A percentile compares a stretch with the other conserved stretches of the same genome.
Evolutionary conservation across 2,113 vertebrate genomes (phyloP).

Genomic region (Coracopsis vasa): DNA sequence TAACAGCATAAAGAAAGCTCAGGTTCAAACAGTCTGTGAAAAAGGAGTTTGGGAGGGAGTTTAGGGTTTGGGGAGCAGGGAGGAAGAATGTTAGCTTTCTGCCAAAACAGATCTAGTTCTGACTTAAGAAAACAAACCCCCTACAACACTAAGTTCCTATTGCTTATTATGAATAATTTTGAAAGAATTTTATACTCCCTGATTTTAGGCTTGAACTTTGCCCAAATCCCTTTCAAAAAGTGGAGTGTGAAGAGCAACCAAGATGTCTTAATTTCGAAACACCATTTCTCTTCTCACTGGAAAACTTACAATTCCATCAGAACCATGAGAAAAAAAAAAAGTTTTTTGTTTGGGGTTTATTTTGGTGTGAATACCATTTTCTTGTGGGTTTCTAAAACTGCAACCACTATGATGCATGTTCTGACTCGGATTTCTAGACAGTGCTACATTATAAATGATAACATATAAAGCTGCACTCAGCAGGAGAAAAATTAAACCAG

Average conservation of each 20-base stretch:
- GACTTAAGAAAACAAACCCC: background rate
- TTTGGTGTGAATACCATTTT: background rate
- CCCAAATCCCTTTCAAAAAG: background rate
- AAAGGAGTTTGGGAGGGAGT: background rate
- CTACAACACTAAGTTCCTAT: background rate
- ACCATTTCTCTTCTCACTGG: background rate
- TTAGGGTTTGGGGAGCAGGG: fast-evolving
- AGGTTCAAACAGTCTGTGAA: background rate
- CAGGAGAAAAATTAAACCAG: background rate
- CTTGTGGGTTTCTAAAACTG: background rate
- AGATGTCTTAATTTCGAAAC: background rate
- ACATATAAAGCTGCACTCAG: background rate
- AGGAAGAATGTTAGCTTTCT: background rate
- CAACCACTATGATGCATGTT: background rate
- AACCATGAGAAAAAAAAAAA: background rate
- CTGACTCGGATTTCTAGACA: background rate
- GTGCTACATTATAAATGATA: background rate
- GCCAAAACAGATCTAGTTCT: background rate
- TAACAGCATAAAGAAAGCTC: background rate
- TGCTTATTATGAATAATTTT: background rate
- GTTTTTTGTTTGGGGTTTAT: background rate
- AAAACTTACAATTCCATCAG: background rate
- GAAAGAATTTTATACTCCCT: background rate
- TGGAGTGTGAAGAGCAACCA: background rate
- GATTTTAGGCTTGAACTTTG: background rate